Base-by-base conservation (phyloP, 2,888 invertebrate species). In the Eremobia ochroleuca region DNA sequence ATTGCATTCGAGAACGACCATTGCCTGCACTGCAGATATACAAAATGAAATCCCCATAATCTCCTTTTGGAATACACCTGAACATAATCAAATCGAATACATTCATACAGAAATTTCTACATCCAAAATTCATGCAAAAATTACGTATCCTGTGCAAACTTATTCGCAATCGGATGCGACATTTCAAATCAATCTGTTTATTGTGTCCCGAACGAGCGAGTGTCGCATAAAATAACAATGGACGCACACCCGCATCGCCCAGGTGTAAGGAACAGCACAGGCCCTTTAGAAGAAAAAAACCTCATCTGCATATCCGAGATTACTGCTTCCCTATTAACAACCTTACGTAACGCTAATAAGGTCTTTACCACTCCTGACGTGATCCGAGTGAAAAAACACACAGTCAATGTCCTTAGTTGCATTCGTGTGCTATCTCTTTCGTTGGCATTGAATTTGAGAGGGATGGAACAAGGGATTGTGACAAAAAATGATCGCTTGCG, bases 401-500 rank as follows among this genome's bases (percentile, higher is more conserved):
- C 86, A 86, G 84, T 84, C 86, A 86, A 79, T 82, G 83, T 86
- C 84, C 86, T 84, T 81, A 79, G 82, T 79, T 84, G 86, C 86
- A 84, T 73, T 84, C 64, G 73, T 66, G n/a, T 68, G 46, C 73
- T 74, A 64, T 87, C 88, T 86, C 88, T 72, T 77, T 87, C 65
- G 4, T 40, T 8, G 25, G 37, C 40, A 49, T 13, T 28, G 31
- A 55, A 66, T 70, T 72, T 55, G 68, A 83, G 25, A n/a, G 76
- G 25, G 85, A 86, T 49, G 55, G 76, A 62, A 59, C 64, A 72
- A 72, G 75, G 82, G 82, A 87, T 81, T 82, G 70, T 83, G 82
- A 87, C 82, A 88, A 88, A 88, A 88, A 88, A 85, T 70, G 74
- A 85, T 83, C 85, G 89, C 83, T 81, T 82, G 89, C 83, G 82